Base-by-base conservation (phyloP, 2,113 vertebrate genomes). In the Platichthys stellatus region DNA sequence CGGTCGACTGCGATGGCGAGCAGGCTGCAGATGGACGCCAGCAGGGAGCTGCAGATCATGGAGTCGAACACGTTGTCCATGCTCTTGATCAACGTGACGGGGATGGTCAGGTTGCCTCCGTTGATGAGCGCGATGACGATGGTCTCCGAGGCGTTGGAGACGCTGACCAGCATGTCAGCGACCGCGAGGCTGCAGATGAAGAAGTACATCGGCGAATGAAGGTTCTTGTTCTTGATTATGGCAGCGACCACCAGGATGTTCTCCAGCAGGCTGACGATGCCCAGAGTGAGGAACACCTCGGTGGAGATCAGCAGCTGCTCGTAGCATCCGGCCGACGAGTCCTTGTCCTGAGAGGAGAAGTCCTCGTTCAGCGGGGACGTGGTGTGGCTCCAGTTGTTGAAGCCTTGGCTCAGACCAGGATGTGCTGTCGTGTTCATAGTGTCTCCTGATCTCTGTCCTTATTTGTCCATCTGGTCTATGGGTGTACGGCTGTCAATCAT, bases 21-120 rank as follows among this genome's bases (percentile, higher is more conserved):
- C 82, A 99, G 87, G 84, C 97, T 98, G 92, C 97, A 99, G 87
- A 99, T 97, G 3, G 97, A 99, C 0, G 97, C 97, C 5, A 99
- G 89, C 86, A 99, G 85, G 15, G 97, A 99, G 89, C 97, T 98
- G 73, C 97, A 99, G 92, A 99, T 99, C 86, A 99, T 94, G 0
- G 97, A 98, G 87, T 99, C 97, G 21, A 99, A 96, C 73, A 98
- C 94, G 43, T 98, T 98, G 88, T 99, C 97, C 92, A 99, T 96
- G 72, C 88, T 96, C 88, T 95, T 95, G 2, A 96, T 96, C 60
- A 96, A 79, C 3, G 92, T 90, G 64, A 93, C 95, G 0, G 95
- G 91, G 0, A 95, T 94, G 3, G 90, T 91, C 11, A 95, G 78
- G 7, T 92, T 94, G 5, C 95, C 96, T 0, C 93, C 92, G 68